Base-by-base conservation (phyloP, 2,113 vertebrate species). In the Galemys pyrenaicus region DNA sequence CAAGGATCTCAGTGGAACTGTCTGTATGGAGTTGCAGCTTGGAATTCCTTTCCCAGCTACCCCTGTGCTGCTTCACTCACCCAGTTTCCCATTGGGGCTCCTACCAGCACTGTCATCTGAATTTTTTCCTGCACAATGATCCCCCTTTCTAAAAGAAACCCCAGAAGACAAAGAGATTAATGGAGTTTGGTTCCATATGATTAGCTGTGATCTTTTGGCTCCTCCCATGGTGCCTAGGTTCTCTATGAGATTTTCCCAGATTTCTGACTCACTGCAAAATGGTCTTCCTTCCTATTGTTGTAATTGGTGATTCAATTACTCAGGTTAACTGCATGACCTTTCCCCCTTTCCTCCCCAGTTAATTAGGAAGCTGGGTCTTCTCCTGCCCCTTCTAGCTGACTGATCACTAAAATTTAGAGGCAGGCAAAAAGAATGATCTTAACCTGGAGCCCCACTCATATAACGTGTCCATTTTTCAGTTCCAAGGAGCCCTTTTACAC, bases 401-500 rank as follows among this genome's bases (percentile, higher is more conserved):
- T 54, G 6, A 87, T 86, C 30, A 51, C 73, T 90, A 95, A 97
- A 97, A 92, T 19, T 79, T 77, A 96, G 64, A 96, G 89, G 56
- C 73, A 84, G 9, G 28, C 56, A 44, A 91, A 98, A 91, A 79
- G 13, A 86, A 95, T 51, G 64, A 32, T 24, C 6, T 16, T 75
- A 96, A 85, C 91, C 70, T 39, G 60, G 51, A 89, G 62, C 35
- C 56, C 30, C 8, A 1, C 70, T 96, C 84, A 85, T 37, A 22
- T 28, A 88, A 86, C 10, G 6, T 24, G 56, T 96, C 94, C 67
- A 83, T 95, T 96, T 95, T 96, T 94, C 88, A 87, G 70, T 79
- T 22, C 77, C 73, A 30, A 93, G 86, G 91, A 96, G 46, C 20
- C 30, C 77, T 92, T 96, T 97, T 96, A 93, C 87, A 96, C 93